Percentiles rank a stretch among this genome's conserved stretches.
Evolutionary conservation across 2,888 invertebrate species (phyloP).

Genomic region (Drosophila nigricruria): DNA sequence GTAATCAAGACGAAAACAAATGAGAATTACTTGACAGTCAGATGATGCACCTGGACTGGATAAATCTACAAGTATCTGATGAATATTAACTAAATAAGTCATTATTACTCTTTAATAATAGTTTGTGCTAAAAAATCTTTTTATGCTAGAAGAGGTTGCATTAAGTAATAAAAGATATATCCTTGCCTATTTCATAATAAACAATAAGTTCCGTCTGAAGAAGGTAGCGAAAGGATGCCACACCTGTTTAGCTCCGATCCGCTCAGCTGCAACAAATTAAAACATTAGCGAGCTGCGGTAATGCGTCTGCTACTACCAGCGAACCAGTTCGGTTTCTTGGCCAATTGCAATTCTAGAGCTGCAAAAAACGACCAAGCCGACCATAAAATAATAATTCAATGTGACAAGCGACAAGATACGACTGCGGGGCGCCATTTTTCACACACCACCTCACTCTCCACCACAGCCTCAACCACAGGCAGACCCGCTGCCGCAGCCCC

Average conservation of each 20-base stretch:
- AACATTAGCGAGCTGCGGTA: slow-evolving; percentile 61
- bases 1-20: slow-evolving; percentile 16
- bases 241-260: slow-evolving; percentile 23
- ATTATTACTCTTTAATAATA: no score
- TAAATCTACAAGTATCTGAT: background rate
- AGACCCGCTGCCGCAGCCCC: background rate
- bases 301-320: slow-evolving; percentile 43
- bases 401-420: slow-evolving; percentile 76
- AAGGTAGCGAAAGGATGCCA: background rate
- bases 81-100: no score
- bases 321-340: slow-evolving; percentile 67
- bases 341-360: slow-evolving; percentile 52
- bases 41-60: background rate
- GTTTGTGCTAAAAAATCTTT: no score
- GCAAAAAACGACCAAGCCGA: slow-evolving; percentile 45
- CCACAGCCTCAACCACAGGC: background rate
- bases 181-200: background rate
- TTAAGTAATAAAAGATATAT: background rate
- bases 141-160: no score
- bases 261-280: slow-evolving; percentile 56
- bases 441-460: slow-evolving; percentile 48
- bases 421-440: slow-evolving; percentile 74
- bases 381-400: slow-evolving; percentile 80
- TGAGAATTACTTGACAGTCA: slow-evolving; percentile 8
- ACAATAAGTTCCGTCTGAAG: background rate